Percentiles rank a stretch among this genome's conserved stretches.
Evolutionary conservation across 2,888 invertebrate genomes (phyloP).

Genomic region (Rambutsinella grinnellia): DNA sequence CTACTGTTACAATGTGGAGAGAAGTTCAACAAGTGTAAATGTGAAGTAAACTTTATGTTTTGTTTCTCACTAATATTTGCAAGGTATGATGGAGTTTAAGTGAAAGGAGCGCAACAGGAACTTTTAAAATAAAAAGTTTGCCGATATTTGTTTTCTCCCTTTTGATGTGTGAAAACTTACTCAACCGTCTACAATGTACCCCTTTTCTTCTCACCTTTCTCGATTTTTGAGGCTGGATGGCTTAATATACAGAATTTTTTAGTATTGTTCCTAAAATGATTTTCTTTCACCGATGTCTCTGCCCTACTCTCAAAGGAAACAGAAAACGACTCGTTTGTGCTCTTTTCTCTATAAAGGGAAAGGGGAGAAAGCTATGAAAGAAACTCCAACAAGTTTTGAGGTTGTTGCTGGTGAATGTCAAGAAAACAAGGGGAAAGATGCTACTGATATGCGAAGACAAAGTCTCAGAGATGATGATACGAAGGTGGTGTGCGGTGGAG

Average conservation of each 20-base stretch:
- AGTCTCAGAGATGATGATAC: constrained; percentile 7
- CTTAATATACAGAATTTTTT: no score
- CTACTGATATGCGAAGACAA: background rate
- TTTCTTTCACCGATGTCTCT: background rate
- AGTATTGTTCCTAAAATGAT: no score
- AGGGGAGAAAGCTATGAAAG: background rate
- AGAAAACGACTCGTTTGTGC: background rate
- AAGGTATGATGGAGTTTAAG: constrained; percentile 38
- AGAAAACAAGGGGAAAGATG: background rate
- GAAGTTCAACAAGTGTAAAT: constrained; percentile 50
- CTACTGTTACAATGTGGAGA: background rate
- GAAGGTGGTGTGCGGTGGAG: background rate
- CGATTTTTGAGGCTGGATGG: no score
- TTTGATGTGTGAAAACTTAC: constrained; percentile 29
- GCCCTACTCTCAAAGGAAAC: background rate
- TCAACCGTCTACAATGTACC: constrained; percentile 7
- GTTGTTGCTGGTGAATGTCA: background rate
- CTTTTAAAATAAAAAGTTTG: constrained; percentile 36
- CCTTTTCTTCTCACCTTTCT: constrained; percentile 3
- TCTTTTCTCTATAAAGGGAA: background rate
- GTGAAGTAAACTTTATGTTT: no score
- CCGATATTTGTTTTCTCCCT: constrained; percentile 18
- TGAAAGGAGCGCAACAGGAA: constrained; percentile 53
- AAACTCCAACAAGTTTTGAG: background rate
- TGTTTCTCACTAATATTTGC: no score